Evolutionary conservation across 1,140 invertebrate species (phyloP), one percentile per base, ranked within the genome.

Genomic region (Campoletis sonorensis): DNA sequence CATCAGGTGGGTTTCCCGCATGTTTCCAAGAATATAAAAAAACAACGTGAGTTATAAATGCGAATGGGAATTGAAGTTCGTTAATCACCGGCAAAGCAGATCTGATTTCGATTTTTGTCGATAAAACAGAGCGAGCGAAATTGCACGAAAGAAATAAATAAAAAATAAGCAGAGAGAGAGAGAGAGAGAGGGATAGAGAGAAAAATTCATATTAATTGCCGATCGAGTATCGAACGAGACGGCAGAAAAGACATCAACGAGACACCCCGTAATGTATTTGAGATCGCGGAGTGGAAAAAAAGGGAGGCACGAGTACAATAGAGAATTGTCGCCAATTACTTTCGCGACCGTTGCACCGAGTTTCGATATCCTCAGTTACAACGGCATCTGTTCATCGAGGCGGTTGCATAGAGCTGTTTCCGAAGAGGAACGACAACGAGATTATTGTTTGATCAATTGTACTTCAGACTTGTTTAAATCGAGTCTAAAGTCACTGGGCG

Each of bases 201-300:
- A 11, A 18, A 23, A 81, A 75, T 26, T 18, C 1, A 4, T 27
- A 72, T n/a, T n/a, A 64, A 73, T 73, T 84, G 86, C 86, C 86
- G 86, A 82, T 87, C 82, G 83, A 81, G 61, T 26, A 64, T 84
- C 70, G 76, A 45, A 84, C 83, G 77, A 87, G 86, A 86, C 85
- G 88, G 86, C 87, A 87, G 68, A 71, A 82, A 84, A 85, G 81
- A 84, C 83, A 87, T 83, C 18, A 64, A 26, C 71, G 78, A 84
- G 83, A 85, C 83, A 88, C 87, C 89, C 89, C 90, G 91, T 92
- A 90, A 92, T 92, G 91, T 91, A 92, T 92, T 91, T 90, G 88
- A 89, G 91, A 87, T 88, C 87, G 83, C 83, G 82, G 81, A 83
- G 77, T 77, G 79, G 81, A 77, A 79, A 82, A 87, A 87, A 88